A percentile compares a stretch with the other conserved stretches of the same genome.
These are phyloP conservation scores for Maniola jurtina DNA, from an alignment of 1,140 invertebrate genomes.

Conservation along the genomic window DNA sequence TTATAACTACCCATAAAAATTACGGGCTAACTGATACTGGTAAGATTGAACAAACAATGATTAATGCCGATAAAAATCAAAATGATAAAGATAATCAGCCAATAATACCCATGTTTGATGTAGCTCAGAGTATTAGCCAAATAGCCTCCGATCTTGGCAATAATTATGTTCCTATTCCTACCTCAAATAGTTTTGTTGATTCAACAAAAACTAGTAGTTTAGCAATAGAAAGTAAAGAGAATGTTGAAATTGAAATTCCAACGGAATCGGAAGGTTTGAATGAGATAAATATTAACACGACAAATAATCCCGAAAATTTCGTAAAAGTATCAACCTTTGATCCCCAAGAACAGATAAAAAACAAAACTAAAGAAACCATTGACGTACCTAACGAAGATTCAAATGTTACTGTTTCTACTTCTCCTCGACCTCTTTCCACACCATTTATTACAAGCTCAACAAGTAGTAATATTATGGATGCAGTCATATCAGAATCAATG, in stretches of 20 bases:
- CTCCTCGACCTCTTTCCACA: conserved; percentile 22
- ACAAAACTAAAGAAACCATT: conserved; percentile 13
- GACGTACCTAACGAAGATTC: conserved; percentile 2
- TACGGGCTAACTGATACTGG: conserved; percentile 14
- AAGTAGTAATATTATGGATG: conserved; percentile 49
- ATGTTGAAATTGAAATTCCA: conserved; percentile 66
- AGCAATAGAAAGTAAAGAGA: conserved; percentile 68
- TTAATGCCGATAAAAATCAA: conserved; percentile 28
- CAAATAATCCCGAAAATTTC: conserved; percentile 50
- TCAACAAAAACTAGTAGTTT: conserved; percentile 44
- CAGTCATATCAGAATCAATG: conserved; percentile 68
- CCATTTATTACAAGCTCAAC: conserved; percentile 28
- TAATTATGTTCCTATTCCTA: conserved; percentile 52
- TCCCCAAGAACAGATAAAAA: conserved; percentile 40
- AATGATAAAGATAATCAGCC: conserved; percentile 42
- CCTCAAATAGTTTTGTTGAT: conserved; percentile 53
- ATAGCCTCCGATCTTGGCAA: conserved; percentile 69
- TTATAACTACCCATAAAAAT: conserved; percentile 35
- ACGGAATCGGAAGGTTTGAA: conserved; percentile 36
- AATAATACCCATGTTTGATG: conserved; percentile 59
- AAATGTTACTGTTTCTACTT: not conserved
- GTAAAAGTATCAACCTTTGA: conserved; percentile 67
- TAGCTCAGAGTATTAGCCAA: conserved; percentile 72
- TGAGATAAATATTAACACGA: conserved; percentile 32
- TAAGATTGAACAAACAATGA: conserved; percentile 29